These are phyloP conservation scores for Acromyrmex echinatior DNA, from an alignment of 1,140 invertebrate species.

Conservation along the genomic window DNA sequence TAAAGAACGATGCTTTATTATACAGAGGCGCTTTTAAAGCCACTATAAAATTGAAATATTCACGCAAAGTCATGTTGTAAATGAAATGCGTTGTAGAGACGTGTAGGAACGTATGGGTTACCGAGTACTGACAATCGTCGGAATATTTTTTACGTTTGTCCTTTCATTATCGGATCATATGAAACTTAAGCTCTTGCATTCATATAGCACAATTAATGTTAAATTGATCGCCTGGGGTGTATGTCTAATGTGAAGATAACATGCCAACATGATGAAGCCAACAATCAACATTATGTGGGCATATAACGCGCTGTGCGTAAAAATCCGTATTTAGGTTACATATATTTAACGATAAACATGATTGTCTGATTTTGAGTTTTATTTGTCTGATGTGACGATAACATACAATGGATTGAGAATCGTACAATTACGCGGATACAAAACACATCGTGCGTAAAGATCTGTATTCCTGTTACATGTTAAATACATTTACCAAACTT, in stretches of 20 bases:
- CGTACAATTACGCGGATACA: not conserved
- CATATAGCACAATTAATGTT: conserved; percentile 5
- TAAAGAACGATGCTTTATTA: conserved; percentile 15
- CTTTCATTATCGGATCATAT: not conserved
- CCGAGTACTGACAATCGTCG: not conserved
- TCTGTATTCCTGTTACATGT: not conserved
- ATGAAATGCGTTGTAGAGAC: not conserved
- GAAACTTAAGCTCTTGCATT: conserved; percentile 7
- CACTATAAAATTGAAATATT: conserved; percentile 50
- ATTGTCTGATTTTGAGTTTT: conserved; percentile 30
- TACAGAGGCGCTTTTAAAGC: conserved; percentile 1
- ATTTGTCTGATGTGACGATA: conserved; percentile 1
- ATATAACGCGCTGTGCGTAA: not conserved
- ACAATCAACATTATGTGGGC: not conserved
- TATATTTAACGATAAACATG: conserved; percentile 35
- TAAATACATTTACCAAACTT: conserved; percentile 9
- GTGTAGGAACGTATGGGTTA: conserved; percentile 4
- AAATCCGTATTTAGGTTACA: not conserved
- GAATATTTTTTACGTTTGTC: not conserved
- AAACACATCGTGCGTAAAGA: not conserved
- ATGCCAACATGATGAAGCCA: not conserved
- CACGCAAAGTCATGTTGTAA: not conserved
- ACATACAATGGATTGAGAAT: not conserved
- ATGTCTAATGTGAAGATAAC: conserved; percentile 36
- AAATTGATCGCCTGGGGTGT: conserved; percentile 12